Conservation (phyloP, 2,113 vertebrate species). For the Pseudorhombus dupliciocellatus region DNA sequence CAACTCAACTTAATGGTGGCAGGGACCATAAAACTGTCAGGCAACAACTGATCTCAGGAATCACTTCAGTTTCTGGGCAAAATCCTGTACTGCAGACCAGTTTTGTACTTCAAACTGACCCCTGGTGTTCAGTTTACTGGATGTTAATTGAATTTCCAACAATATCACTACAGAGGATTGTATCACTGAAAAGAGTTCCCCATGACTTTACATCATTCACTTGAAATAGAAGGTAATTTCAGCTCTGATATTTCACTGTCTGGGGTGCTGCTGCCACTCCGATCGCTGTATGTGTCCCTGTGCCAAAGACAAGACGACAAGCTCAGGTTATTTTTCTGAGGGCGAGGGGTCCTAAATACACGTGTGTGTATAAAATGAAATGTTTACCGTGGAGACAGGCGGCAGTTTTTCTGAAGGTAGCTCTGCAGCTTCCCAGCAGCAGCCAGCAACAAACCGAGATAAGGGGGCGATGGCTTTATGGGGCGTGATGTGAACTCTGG, state of each 20-base stretch:
- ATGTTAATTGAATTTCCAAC: too few relatives aligned
- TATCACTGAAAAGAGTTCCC: too few relatives aligned
- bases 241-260: constrained; percentile 91
- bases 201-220: constrained; percentile 71
- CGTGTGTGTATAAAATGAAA: background rate
- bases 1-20: too few relatives aligned
- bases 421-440: constrained; percentile 88
- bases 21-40: too few relatives aligned
- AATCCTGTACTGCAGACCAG: too few relatives aligned
- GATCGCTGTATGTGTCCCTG: constrained; percentile 94
- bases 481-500: constrained; percentile 96
- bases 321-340: background rate
- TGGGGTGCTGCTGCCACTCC: constrained; percentile 91
- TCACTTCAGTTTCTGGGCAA: too few relatives aligned
- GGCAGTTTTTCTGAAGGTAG: constrained; percentile 91
- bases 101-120: too few relatives aligned
- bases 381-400: constrained; percentile 90
- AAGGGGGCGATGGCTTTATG: constrained; percentile 94
- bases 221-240: constrained; percentile 84
- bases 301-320: background rate
- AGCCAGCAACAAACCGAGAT: constrained; percentile 91
- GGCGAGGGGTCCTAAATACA: background rate
- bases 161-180: background rate
- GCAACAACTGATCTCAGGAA: too few relatives aligned
- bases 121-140: too few relatives aligned